Evolutionary conservation across 2,888 invertebrate species (phyloP).

Genomic region (Hylaea fasciaria): DNA sequence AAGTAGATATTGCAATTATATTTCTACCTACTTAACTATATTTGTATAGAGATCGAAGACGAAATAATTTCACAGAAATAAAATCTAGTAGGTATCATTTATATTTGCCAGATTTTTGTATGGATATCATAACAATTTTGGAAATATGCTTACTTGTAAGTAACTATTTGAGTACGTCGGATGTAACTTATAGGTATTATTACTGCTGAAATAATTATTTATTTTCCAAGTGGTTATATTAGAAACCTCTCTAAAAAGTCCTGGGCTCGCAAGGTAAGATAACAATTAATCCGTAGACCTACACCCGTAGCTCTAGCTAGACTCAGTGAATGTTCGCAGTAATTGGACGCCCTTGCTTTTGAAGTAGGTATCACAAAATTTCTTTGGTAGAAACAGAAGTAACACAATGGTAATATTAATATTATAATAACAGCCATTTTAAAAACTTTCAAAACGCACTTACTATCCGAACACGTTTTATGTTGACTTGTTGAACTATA

Average conservation of each 20-base stretch:
- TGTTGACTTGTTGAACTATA: too few species aligned
- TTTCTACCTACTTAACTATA: too few species aligned
- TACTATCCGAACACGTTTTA: neutral
- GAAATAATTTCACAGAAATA: too few species aligned
- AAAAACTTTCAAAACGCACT: neutral
- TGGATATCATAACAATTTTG: too few species aligned
- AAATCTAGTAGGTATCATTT: too few species aligned
- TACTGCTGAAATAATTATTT: neutral
- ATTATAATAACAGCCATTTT: neutral
- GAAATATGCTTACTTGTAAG: too few species aligned
- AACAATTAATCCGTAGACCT: constrained; percentile 3
- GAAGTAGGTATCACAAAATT: neutral
- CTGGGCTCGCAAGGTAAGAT: constrained; percentile 12
- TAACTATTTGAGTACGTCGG: too few species aligned
- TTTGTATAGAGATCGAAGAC: too few species aligned
- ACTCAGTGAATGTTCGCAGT: constrained; percentile 1
- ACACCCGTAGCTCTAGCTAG: neutral
- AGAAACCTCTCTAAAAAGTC: neutral
- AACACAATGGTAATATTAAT: neutral
- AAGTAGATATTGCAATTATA: neutral
- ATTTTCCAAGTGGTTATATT: neutral
- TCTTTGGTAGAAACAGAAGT: neutral
- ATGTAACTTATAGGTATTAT: too few species aligned
- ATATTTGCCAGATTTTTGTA: too few species aligned
- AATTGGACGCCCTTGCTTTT: constrained; percentile 8